Evolutionary conservation across 1,140 invertebrate genomes (phyloP).

Genomic region (Achatina immaculata): DNA sequence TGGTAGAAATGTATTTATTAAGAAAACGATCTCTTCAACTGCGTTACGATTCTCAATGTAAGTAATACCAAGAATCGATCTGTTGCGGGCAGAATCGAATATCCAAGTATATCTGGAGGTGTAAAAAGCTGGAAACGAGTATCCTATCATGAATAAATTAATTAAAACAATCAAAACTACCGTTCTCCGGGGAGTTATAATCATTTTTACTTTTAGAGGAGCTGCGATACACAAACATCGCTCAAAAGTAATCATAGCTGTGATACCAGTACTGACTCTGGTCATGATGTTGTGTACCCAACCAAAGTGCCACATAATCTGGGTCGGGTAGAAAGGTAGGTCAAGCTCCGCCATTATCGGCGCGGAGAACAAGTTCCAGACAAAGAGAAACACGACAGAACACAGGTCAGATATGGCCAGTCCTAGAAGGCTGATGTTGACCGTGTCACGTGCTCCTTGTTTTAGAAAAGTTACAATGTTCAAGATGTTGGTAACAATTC

Average conservation of each 20-base stretch:
- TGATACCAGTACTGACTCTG: neutral
- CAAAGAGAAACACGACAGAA: neutral
- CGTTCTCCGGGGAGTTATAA: neutral
- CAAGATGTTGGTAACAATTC: neutral
- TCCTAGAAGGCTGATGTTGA: neutral
- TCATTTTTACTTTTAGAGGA: neutral
- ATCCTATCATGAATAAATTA: neutral
- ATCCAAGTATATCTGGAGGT: neutral
- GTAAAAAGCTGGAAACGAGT: neutral
- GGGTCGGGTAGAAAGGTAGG: neutral
- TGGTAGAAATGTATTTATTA: neutral
- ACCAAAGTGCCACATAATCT: neutral
- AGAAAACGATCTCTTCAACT: neutral
- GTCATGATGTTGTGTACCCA: neutral
- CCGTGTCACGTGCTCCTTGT: neutral
- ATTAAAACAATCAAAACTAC: neutral
- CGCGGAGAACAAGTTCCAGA: neutral
- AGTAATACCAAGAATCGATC: neutral
- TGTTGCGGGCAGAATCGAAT: neutral
- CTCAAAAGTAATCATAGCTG: constrained; percentile 11
- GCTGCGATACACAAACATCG: constrained; percentile 13
- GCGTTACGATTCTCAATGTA: neutral
- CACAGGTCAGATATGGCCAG: constrained; percentile 1
- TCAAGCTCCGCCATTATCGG: neutral
- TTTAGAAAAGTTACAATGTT: neutral